Conservation (phyloP, 1,140 invertebrate genomes). For the Drosophila guanche region DNA sequence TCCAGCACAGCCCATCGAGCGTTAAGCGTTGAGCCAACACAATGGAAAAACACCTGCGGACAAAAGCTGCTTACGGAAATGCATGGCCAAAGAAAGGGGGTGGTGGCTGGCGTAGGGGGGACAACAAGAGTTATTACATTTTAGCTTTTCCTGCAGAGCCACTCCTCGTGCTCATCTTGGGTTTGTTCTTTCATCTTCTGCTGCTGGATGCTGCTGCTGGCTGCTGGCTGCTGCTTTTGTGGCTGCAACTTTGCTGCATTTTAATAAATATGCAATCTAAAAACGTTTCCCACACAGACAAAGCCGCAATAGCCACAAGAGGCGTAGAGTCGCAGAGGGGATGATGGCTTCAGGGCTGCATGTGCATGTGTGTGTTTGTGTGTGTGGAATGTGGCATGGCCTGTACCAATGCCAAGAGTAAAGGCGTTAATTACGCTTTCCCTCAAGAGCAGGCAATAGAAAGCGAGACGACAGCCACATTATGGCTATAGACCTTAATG, state of each 20-base stretch:
- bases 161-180: constrained; percentile 28
- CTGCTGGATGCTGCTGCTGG: constrained; percentile 5
- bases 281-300: constrained; percentile 54
- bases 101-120: constrained; percentile 25
- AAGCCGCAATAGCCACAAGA: constrained; percentile 52
- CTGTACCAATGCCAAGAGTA: constrained; percentile 64
- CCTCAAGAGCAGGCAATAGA: constrained; percentile 52
- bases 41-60: constrained; percentile 76
- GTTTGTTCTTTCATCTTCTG: constrained; percentile 40
- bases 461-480: constrained; percentile 62
- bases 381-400: constrained; percentile 17
- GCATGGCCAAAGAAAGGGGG: constrained; percentile 31
- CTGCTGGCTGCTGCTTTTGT: constrained; percentile 11
- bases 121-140: constrained; percentile 81
- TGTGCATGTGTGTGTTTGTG: neutral
- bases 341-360: neutral
- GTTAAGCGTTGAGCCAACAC: constrained; percentile 74
- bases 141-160: constrained; percentile 52
- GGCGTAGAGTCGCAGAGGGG: neutral
- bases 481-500: constrained; percentile 57
- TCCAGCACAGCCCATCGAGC: constrained; percentile 24
- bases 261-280: constrained; percentile 81
- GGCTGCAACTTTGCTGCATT: constrained; percentile 63
- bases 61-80: constrained; percentile 78
- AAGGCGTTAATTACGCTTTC: constrained; percentile 73